Evolutionary conservation across 1,140 invertebrate genomes (phyloP), one percentile per base, ranked within the genome.

Genomic region (Aphaenogaster rudis): DNA sequence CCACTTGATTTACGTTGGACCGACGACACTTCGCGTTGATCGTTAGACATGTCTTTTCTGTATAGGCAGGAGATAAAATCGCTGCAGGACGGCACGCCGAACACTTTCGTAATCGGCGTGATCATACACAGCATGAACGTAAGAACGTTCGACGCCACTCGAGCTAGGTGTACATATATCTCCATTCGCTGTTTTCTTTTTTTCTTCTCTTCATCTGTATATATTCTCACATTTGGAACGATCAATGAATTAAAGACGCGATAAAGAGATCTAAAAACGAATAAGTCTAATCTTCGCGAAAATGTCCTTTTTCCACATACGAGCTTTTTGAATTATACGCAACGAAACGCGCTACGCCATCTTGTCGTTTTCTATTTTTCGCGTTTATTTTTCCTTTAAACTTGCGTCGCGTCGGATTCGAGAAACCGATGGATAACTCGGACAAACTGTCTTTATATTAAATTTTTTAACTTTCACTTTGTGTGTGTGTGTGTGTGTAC

Each of bases 41-140:
- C 21, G 21, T 59, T n/a, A 67, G 7, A 36, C 33, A 95, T 95
- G 95, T 89, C 94, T 0, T 92, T 91, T 9, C 89, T 95, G 8
- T 92, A 90, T 54, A 93, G 92, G 61, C 93, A 94, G 63, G 88
- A 92, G 3, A 88, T 96, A 11, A 93, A 79, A 77, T 91, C 92
- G 52, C 88, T 96, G 7, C 90, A 93, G 48, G 74, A 88, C 0
- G 90, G 93, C 39, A 91, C 86, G 57, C 94, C 94, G 85, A 96
- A 96, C 90, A 93, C 94, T 4, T 86, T 96, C 4, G 64, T 95
- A 0, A 93, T 96, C 17, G 95, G 95, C 13, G 87, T 95, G 13
- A 93, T 96, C 6, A 94, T 95, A 11, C 87, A 88, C 45, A 95
- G 93, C 82, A 85, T 88, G 17, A 95, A 95, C 88, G 88, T 93